Conservation (phyloP, 2,888 invertebrate genomes). For the Plemyria rubiginata region DNA sequence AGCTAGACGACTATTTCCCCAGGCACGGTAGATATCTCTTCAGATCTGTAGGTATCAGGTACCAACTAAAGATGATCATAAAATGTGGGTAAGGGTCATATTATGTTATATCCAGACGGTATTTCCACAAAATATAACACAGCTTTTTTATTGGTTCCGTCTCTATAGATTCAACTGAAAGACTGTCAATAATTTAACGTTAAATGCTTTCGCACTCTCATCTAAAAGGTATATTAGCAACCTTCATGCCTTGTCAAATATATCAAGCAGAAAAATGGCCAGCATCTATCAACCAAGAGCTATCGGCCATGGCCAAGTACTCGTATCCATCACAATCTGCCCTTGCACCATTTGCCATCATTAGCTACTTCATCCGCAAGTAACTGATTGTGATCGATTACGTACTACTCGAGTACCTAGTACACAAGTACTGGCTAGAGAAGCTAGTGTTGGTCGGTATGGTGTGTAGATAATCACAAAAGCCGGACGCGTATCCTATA, state of each 20-base stretch:
- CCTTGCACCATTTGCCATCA: conserved; percentile 18
- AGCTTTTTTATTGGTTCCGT: too few relatives aligned
- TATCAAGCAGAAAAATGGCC: conserved; percentile 22
- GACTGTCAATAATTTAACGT: too few relatives aligned
- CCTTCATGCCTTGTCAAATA: conserved; percentile 12
- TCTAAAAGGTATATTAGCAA: neutral
- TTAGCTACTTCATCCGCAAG: conserved; percentile 15
- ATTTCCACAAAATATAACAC: too few relatives aligned
- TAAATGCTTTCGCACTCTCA: neutral
- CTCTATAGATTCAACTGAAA: too few relatives aligned
- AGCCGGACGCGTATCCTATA: neutral
- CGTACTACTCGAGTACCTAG: neutral
- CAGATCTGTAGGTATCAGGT: too few relatives aligned
- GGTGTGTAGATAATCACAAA: neutral
- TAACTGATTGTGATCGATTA: conserved; percentile 31
- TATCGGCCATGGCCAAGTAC: conserved; percentile 16
- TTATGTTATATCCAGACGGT: too few relatives aligned
- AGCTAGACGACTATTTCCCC: too few relatives aligned
- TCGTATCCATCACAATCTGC: conserved; percentile 25
- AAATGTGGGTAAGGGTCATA: too few relatives aligned
- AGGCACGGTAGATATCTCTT: too few relatives aligned
- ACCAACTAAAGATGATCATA: too few relatives aligned
- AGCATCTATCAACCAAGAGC: conserved; percentile 22
- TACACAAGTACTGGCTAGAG: neutral
- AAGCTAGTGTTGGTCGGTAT: neutral